Percentiles rank a stretch among this genome's conserved stretches.
Conservation (phyloP, 1,140 invertebrate species). For the Polypedilum vanderplanki region DNA sequence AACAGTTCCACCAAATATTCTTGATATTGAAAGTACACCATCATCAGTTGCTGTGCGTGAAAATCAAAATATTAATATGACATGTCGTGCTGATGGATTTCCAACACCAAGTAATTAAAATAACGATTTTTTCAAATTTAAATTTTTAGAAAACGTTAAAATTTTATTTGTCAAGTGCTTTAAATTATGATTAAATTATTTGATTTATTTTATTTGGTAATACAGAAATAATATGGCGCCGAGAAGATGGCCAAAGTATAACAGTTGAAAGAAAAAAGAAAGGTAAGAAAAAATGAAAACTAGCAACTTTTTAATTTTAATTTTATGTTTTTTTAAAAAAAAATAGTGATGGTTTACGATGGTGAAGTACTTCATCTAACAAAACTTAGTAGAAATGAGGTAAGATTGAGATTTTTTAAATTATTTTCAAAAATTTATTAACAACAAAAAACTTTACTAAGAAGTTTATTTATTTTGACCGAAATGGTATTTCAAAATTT, state of each 20-base stretch:
- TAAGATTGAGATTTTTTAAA: neutral
- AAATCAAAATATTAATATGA: constrained; percentile 82
- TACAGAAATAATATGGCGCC: constrained; percentile 83
- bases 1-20: constrained; percentile 82
- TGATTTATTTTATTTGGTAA: too few species aligned
- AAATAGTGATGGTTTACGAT: constrained; percentile 68
- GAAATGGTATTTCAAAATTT: too few species aligned
- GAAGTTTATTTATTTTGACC: too few species aligned
- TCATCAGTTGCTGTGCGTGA: constrained; percentile 82
- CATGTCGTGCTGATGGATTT: constrained; percentile 82
- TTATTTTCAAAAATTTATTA: too few species aligned
- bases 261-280: constrained; percentile 71
- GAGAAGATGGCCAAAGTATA: constrained; percentile 81
- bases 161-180: too few species aligned
- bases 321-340: constrained; percentile 39
- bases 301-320: neutral
- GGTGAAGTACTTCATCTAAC: constrained; percentile 74
- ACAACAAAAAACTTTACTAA: too few species aligned
- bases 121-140: too few species aligned
- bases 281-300: constrained; percentile 49
- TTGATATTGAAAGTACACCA: constrained; percentile 75
- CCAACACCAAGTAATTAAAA: constrained; percentile 78
- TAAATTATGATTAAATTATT: too few species aligned
- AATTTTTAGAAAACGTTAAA: too few species aligned
- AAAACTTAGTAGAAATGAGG: constrained; percentile 70